Evolutionary conservation across 92 coral and sea anemone species (phyloP).

Genomic region (Virgularia gustaviana): DNA sequence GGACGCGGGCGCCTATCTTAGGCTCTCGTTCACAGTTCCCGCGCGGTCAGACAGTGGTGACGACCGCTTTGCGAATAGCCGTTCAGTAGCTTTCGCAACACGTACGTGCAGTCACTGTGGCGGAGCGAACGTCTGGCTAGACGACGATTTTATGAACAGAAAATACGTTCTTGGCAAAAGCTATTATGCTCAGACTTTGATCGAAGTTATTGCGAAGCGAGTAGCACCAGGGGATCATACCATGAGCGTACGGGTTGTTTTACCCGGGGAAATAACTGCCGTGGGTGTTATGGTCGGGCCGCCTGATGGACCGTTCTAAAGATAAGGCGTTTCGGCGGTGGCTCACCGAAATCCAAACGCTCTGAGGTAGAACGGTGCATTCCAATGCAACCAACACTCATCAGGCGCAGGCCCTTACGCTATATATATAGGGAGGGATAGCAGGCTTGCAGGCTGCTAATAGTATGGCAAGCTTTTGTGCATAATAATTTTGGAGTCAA

Average conservation of each 20-base stretch:
- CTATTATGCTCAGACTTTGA: constrained; percentile 28
- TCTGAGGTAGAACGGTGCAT: too few species aligned
- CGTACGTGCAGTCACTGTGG: constrained; percentile 45
- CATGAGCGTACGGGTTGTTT: constrained; percentile 36
- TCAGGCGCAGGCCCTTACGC: too few species aligned
- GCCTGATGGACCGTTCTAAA: constrained; percentile 33
- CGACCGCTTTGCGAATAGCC: not conserved
- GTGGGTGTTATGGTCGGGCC: constrained; percentile 58
- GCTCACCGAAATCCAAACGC: too few species aligned
- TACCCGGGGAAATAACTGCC: constrained; percentile 35
- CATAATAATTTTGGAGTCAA: too few species aligned
- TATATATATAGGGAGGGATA: too few species aligned
- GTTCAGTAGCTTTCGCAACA: constrained; percentile 46
- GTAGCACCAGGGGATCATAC: constrained; percentile 50
- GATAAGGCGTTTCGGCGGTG: not conserved
- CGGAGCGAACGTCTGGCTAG: constrained; percentile 47
- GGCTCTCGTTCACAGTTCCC: constrained; percentile 51
- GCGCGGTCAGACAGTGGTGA: constrained; percentile 11
- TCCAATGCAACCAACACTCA: too few species aligned
- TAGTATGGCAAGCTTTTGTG: too few species aligned
- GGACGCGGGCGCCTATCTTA: constrained; percentile 44
- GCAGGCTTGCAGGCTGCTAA: too few species aligned
- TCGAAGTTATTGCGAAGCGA: constrained; percentile 20
- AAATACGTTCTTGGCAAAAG: constrained; percentile 21
- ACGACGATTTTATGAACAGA: constrained; percentile 41